These are phyloP conservation scores for Mesaphorura yosii DNA, from an alignment of 1,140 invertebrate species.

Conservation along the genomic window DNA sequence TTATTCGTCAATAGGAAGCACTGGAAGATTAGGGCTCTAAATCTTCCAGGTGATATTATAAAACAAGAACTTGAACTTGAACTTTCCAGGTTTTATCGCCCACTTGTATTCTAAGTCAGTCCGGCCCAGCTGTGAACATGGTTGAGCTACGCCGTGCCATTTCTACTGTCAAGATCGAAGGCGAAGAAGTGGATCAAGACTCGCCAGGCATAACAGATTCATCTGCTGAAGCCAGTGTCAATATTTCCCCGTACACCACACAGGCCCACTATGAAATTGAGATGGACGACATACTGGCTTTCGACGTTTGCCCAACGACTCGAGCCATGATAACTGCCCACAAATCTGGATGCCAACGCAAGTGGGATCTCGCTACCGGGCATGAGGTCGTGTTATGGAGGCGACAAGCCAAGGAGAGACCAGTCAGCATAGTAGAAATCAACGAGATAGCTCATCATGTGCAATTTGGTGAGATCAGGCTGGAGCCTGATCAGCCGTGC, in stretches of 20 bases:
- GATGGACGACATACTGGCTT: constrained; percentile 25
- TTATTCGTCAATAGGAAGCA: background rate
- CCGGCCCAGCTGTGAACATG: constrained; percentile 18
- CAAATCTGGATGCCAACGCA: constrained; percentile 19
- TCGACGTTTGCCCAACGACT: constrained; percentile 18
- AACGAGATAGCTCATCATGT: background rate
- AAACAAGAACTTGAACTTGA: too few relatives aligned
- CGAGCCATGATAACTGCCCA: constrained; percentile 20
- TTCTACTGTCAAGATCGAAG: constrained; percentile 7
- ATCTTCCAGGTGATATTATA: too few relatives aligned
- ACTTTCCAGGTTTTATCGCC: constrained; percentile 16
- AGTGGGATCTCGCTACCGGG: constrained; percentile 18
- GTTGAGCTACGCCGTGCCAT: too few relatives aligned
- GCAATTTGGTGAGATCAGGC: background rate
- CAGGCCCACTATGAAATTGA: constrained; percentile 21
- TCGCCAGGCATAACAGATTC: background rate
- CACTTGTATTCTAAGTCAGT: constrained; percentile 19
- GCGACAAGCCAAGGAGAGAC: background rate
- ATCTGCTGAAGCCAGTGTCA: constrained; percentile 3
- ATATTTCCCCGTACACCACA: too few relatives aligned
- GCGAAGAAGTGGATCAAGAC: background rate
- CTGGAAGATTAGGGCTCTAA: constrained; percentile 7
- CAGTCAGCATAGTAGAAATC: background rate
- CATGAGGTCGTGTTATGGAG: constrained; percentile 7
- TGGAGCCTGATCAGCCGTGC: constrained; percentile 14